phyloP scores from a whole-genome alignment of 2,888 invertebrate species.

The Alloscopus bannaensis region DNA sequence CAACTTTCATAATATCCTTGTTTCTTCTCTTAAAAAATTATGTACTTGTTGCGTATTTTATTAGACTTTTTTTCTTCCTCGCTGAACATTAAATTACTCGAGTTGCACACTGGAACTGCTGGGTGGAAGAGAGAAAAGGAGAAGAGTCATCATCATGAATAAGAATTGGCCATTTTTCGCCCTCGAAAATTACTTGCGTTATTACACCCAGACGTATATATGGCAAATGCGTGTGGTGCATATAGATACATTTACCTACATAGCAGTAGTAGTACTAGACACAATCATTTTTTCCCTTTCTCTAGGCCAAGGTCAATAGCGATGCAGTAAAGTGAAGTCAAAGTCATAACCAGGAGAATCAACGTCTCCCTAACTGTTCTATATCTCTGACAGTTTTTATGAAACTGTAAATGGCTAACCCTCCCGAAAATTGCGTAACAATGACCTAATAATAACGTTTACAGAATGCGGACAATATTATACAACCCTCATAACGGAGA shows the following conservation, averaged over 20 bases:
- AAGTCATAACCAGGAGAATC: too few species aligned
- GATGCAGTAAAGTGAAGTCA: too few species aligned
- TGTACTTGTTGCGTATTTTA: slow-evolving; percentile 62
- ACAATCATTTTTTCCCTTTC: slow-evolving; percentile 34
- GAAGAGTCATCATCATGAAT: slow-evolving; percentile 63
- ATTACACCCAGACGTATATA: slow-evolving; percentile 57
- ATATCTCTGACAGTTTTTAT: too few species aligned
- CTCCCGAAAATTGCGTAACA: slow-evolving; percentile 60
- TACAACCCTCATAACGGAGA: neutral
- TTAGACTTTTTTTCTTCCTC: slow-evolving; percentile 48
- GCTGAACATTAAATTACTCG: neutral
- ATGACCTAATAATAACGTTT: slow-evolving; percentile 58
- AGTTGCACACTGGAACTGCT: too few species aligned
- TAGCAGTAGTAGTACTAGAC: neutral
- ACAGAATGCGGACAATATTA: slow-evolving; percentile 11
- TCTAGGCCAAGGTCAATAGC: slow-evolving; percentile 57
- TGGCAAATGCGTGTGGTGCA: neutral
- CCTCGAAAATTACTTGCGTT: slow-evolving; percentile 57
- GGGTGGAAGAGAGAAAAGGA: slow-evolving; percentile 22
- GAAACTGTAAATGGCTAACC: slow-evolving; percentile 49
- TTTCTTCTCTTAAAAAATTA: slow-evolving; percentile 42
- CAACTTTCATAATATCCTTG: slow-evolving; percentile 24
- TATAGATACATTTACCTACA: too few species aligned
- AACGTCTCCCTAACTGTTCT: too few species aligned
- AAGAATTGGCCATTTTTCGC: slow-evolving; percentile 63